Base-by-base conservation (phyloP, 2,797 vertebrate genomes). In the Lagodon rhomboides region DNA sequence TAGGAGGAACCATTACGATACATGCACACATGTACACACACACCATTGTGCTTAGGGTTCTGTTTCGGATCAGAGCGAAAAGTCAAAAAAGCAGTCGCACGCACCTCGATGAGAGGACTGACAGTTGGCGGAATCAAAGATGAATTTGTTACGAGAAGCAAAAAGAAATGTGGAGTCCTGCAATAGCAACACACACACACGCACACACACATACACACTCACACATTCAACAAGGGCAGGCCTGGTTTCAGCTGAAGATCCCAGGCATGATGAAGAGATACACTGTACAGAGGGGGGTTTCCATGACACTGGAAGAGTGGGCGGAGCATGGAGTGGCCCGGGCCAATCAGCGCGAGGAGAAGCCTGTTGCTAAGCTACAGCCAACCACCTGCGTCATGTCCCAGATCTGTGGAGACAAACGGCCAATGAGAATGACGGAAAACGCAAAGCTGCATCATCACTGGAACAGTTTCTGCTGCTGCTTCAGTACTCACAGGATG, bases 341-440 rank as follows among this genome's bases (percentile, higher is more conserved):
- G 73, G 68, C 46, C 91, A 88, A 84, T 99, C 97, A 99, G 89
- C 95, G 96, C 0, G 96, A 92, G 88, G 98, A 95, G 89, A 98
- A 98, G 74, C 97, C 97, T 61, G 97, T 96, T 75, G 98, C 98
- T 94, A 97, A 95, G 92, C 97, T 97, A 94, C 97, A 97, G 90
- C 98, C 98, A 90, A 98, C 95, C 91, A 99, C 96, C 69, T 98
- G 98, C 0, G 96, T 97, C 97, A 99, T 97, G 91, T 99, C 98
- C 98, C 98, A 99, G 85, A 99, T 97, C 98, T 96, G 93, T 71
- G 72, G 78, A 92, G 76, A 91, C 73, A 91, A 80, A 83, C 77
- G 76, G 60, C 55, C 78, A 82, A 77, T 74, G 46, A 82, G 1
- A 41, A 61, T 10, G 41, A 69, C 16, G 55, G 54, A 54, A 20